Percentiles rank a stretch among this genome's conserved stretches.
These are phyloP conservation scores for Amphilophus citrinellus DNA, from an alignment of 2,113 vertebrate genomes.

Conservation along the genomic window DNA sequence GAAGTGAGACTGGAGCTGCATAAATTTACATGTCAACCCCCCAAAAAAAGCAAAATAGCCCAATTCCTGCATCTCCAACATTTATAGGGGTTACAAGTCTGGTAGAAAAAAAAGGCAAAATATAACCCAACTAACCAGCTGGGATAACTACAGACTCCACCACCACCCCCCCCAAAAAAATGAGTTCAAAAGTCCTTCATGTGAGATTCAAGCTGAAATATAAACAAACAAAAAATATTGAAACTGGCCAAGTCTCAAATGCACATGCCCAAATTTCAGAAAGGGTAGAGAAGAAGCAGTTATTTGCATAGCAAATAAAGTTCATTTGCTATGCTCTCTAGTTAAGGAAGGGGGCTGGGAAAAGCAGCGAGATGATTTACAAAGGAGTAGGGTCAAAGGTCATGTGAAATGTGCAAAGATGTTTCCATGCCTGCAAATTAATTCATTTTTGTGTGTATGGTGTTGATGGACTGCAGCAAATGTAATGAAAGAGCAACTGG, in stretches of 20 bases:
- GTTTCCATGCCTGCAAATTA: background rate
- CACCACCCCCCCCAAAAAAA: background rate
- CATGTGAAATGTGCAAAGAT: background rate
- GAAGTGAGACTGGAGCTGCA: slow-evolving; percentile 10
- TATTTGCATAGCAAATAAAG: background rate
- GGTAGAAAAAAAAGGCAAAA: background rate
- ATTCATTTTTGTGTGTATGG: background rate
- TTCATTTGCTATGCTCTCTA: slow-evolving; percentile 52
- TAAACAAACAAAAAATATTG: slow-evolving; percentile 1
- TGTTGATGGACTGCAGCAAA: slow-evolving; percentile 1
- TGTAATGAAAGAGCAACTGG: background rate
- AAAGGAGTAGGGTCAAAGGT: slow-evolving; percentile 38
- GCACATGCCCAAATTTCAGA: background rate
- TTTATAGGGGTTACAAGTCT: slow-evolving; percentile 1
- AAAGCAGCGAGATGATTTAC: slow-evolving; percentile 20
- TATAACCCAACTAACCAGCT: background rate
- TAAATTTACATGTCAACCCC: background rate
- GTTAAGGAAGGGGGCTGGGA: slow-evolving; percentile 30
- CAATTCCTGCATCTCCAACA: background rate
- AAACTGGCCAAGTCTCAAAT: slow-evolving; percentile 7
- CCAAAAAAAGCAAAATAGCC: background rate
- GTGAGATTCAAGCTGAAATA: background rate
- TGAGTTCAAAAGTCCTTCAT: background rate
- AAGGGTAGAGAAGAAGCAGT: background rate
- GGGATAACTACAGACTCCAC: background rate